Percentiles rank a stretch among this genome's conserved stretches.
phyloP scores from a whole-genome alignment of 2,888 invertebrate genomes.

The Meghimatium bilineatum region DNA sequence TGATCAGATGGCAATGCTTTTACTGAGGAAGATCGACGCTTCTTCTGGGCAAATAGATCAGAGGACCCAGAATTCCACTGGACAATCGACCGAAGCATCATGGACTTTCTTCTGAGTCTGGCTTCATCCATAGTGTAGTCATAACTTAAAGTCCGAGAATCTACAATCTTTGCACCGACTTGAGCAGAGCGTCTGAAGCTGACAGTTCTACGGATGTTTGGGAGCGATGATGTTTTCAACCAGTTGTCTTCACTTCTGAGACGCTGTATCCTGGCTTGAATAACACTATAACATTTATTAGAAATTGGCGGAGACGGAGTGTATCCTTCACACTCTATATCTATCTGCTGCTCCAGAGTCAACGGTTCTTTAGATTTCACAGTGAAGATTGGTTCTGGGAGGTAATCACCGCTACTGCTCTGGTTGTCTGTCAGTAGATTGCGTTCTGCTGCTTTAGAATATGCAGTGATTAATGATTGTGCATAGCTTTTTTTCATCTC shows the following conservation, averaged over 20 bases:
- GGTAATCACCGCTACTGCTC: constrained; percentile 28
- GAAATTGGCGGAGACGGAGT: constrained; percentile 45
- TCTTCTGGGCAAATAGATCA: constrained; percentile 20
- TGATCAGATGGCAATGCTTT: constrained; percentile 32
- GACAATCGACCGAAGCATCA: constrained; percentile 45
- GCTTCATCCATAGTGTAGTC: constrained; percentile 50
- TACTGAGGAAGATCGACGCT: constrained; percentile 42
- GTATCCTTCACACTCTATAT: constrained; percentile 48
- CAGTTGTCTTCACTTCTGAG: constrained; percentile 48
- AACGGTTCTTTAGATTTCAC: constrained; percentile 25
- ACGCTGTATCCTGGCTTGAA: constrained; percentile 45
- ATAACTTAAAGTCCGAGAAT: constrained; percentile 36
- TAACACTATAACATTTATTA: constrained; percentile 46
- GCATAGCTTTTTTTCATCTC: constrained; percentile 50
- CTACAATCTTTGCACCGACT: not conserved
- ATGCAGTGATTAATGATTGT: constrained; percentile 37
- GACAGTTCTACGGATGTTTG: constrained; percentile 38
- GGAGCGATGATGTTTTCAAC: constrained; percentile 48
- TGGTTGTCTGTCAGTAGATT: constrained; percentile 20
- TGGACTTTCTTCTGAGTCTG: constrained; percentile 41
- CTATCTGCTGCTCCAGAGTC: constrained; percentile 45
- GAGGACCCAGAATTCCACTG: constrained; percentile 45
- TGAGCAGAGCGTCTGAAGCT: constrained; percentile 31
- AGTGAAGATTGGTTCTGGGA: constrained; percentile 22
- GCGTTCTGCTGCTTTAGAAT: constrained; percentile 40